Evolutionary conservation across 1,140 invertebrate genomes (phyloP), one percentile per base, ranked within the genome.

Genomic region (Trichogramma pretiosum): DNA sequence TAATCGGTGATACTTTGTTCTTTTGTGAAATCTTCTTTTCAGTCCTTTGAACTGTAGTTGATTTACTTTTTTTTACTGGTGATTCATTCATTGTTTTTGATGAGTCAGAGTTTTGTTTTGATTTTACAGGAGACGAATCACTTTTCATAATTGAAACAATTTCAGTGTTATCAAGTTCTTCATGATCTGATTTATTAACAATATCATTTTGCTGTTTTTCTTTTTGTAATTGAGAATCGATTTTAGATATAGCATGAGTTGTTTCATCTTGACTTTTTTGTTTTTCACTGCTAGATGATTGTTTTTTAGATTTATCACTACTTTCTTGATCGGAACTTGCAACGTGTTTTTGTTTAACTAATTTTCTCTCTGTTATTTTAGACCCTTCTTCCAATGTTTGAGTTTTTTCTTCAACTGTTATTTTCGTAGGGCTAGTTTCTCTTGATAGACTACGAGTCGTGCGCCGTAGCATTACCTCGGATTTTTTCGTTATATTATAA

Each of bases 251-350:
- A 0, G 23, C 4, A 24, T 19, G 3, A 21, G 21, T 9, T 58
- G 53, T 18, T 57, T 60, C 38, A 3, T n/a, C 17, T 9, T 33
- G 24, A 9, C 13, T 23, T 18, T 5, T 60, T 58, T n/a, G n/a
- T n/a, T n/a, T 47, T 60, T 70, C 16, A 44, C 34, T 18, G n/a
- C n/a, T 34, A 61, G 62, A 16, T 56, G 50, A 5, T 50, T 33
- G 19, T 17, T 51, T 55, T 18, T 52, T 56, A 2, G 30, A 26
- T 45, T 58, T 61, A 18, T 61, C 59, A 2, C 47, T 22, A n/a
- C 71, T 62, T 11, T 71, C 64, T 5, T 59, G 36, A 23, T 70
- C 68, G 0, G 63, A 68, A 49, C 62, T 68, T 9, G 53, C 64
- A 1, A 63, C 63, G 35, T 62, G 64, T 42, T 58, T 50, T 22